Evolutionary conservation across 2,888 invertebrate genomes (phyloP).

Genomic region (Coleophora flavipennella): DNA sequence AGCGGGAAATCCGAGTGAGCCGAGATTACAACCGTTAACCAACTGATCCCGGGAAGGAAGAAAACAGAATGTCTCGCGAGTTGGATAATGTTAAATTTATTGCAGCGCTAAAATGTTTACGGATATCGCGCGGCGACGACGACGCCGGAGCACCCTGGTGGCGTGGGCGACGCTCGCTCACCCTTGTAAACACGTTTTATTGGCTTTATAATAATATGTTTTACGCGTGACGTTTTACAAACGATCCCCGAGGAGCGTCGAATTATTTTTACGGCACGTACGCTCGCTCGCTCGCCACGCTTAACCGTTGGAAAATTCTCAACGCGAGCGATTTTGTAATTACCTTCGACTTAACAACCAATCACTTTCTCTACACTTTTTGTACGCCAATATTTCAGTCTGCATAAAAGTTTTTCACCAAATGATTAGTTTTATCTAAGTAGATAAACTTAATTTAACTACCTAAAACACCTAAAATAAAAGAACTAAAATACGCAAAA

Average conservation of each 20-base stretch:
- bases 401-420: no score
- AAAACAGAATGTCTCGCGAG: slow-evolving; percentile 67
- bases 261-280: slow-evolving; percentile 71
- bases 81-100: slow-evolving; percentile 71
- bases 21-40: slow-evolving; percentile 68
- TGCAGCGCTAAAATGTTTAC: slow-evolving; percentile 72
- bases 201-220: slow-evolving; percentile 74
- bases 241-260: slow-evolving; percentile 68
- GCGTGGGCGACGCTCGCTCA: slow-evolving; percentile 60
- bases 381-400: no score
- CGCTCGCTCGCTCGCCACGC: slow-evolving; percentile 47
- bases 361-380: no score
- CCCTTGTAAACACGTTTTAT: slow-evolving; percentile 74
- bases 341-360: slow-evolving; percentile 39
- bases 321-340: slow-evolving; percentile 64
- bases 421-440: no score
- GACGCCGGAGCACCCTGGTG: slow-evolving; percentile 37
- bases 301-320: slow-evolving; percentile 57
- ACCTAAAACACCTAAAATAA: no score
- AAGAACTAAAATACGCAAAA: no score
- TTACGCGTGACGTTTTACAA: slow-evolving; percentile 73
- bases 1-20: slow-evolving; percentile 57
- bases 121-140: slow-evolving; percentile 58
- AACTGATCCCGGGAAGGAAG: slow-evolving; percentile 65
- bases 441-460: no score